Conservation (phyloP, 2,113 vertebrate genomes). For the Barbus barbus region DNA sequence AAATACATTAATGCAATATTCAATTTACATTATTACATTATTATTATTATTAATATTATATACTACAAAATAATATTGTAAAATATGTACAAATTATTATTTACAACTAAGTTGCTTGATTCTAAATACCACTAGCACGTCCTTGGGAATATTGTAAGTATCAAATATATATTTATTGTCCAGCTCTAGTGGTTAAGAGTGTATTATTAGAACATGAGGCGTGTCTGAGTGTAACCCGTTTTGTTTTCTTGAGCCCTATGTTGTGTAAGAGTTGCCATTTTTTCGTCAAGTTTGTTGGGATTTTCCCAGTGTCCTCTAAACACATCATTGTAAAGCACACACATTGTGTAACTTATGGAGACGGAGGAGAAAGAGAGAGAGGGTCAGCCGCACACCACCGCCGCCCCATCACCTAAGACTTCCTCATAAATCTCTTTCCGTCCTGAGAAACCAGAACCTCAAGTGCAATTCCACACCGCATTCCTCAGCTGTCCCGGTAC, state of each 20-base stretch:
- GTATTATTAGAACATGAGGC: background rate
- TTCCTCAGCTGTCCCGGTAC: slow-evolving; percentile 11
- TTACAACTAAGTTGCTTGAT: background rate
- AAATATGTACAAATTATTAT: background rate
- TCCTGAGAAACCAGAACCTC: slow-evolving; percentile 41
- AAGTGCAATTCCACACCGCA: slow-evolving; percentile 18
- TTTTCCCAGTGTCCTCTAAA: slow-evolving; percentile 18
- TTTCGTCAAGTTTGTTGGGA: slow-evolving; percentile 29
- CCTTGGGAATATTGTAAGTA: too few relatives aligned
- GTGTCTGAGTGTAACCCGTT: slow-evolving; percentile 7
- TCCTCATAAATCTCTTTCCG: slow-evolving; percentile 29
- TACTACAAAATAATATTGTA: background rate
- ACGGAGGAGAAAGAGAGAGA: slow-evolving; percentile 4
- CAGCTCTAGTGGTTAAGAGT: background rate
- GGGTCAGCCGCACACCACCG: slow-evolving; percentile 3
- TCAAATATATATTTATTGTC: too few relatives aligned
- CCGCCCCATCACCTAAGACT: slow-evolving; percentile 18
- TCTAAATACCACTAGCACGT: too few relatives aligned
- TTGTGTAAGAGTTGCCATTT: slow-evolving; percentile 21
- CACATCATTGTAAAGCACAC: background rate
- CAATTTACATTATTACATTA: background rate
- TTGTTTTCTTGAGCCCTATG: background rate
- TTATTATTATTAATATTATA: too few relatives aligned
- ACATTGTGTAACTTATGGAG: slow-evolving; percentile 14
- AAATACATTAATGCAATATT: background rate